Evolutionary conservation across 2,888 invertebrate species (phyloP), one percentile per base, ranked within the genome.

Genomic region (Amblyjoppa fuscipennis): DNA sequence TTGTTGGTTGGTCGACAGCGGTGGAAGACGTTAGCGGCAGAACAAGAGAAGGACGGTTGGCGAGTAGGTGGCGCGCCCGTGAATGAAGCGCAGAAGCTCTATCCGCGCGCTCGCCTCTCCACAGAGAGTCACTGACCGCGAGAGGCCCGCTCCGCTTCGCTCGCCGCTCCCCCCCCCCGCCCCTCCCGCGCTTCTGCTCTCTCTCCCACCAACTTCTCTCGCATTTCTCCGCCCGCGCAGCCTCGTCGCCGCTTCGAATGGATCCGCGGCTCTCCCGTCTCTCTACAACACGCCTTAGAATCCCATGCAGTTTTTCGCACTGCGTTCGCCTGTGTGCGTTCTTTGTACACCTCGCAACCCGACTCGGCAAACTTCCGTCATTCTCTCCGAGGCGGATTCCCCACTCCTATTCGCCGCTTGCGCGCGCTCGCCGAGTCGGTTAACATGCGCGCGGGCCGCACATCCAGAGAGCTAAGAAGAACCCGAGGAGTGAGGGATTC

Each of bases 371-470:
- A 89, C 88, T 87, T 87, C 88, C 89, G 85, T 81, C 93, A 93
- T 89, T 92, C 88, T 91, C 81, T 89, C 86, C 31, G 61, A 76
- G 59, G 45, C 94, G 93, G 73, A 73, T 53, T 80, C 64, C 45
- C 95, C 95, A 94, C 94, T 93, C 94, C 94, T 38, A 34, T 93
- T 94, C 95, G 95, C 94, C 94, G 94, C 94, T 93, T 94, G 93
- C 94, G 93, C 84, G 71, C 84, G 71, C 91, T 83, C 68, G 53
- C 51, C 68, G 59, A 70, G 34, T 51, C 49, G 34, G 28, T 61
- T 49, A 49, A 61, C 70, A 25, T 59, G 70, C 38, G 66, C 45
- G 69, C 80, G 91, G 31, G 53, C n/a, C 56, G 25, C 77, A 59
- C 45, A 31, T 34, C 49, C 76, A 69, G 69, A 76, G 69, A 51